Percentiles rank a stretch among this genome's conserved stretches.
These are phyloP conservation scores for Pseudomugil tenellus DNA, from an alignment of 2,797 vertebrate species.

Conservation along the genomic window DNA sequence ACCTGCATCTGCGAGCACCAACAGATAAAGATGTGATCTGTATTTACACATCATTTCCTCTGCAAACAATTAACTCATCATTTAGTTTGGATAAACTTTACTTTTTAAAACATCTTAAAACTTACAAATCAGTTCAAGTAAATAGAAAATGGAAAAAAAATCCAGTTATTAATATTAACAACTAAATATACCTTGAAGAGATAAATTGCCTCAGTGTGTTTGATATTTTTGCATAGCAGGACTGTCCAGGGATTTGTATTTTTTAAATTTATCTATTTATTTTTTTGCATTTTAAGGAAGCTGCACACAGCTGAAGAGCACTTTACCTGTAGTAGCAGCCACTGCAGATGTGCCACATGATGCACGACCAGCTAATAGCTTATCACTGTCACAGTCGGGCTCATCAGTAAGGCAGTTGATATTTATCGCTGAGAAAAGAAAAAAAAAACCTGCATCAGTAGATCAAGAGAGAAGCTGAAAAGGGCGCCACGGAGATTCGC, in stretches of 20 bases:
- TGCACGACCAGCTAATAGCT: slow-evolving; percentile 5
- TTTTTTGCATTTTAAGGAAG: slow-evolving; percentile 29
- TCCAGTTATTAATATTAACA: neutral
- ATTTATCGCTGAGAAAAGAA: neutral
- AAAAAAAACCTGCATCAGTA: neutral
- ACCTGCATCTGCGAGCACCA: slow-evolving; percentile 37
- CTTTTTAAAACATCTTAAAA: neutral
- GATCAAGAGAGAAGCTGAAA: slow-evolving; percentile 4
- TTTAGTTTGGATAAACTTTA: no score
- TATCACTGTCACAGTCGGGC: neutral
- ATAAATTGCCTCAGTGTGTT: neutral
- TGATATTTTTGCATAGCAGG: slow-evolving; percentile 10
- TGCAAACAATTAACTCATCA: neutral
- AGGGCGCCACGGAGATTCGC: slow-evolving; percentile 23
- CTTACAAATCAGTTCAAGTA: neutral
- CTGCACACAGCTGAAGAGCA: slow-evolving; percentile 34
- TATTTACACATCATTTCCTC: neutral
- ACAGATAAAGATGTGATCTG: slow-evolving; percentile 26
- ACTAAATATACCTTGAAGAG: neutral
- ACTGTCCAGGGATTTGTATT: slow-evolving; percentile 25
- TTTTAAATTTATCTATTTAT: no score
- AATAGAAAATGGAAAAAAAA: no score
- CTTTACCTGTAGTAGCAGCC: slow-evolving; percentile 18
- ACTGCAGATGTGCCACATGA: slow-evolving; percentile 29
- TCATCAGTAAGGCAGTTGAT: slow-evolving; percentile 10